These are phyloP conservation scores for Laticauda colubrina DNA, from an alignment of 2,113 vertebrate genomes.

Conservation along the genomic window DNA sequence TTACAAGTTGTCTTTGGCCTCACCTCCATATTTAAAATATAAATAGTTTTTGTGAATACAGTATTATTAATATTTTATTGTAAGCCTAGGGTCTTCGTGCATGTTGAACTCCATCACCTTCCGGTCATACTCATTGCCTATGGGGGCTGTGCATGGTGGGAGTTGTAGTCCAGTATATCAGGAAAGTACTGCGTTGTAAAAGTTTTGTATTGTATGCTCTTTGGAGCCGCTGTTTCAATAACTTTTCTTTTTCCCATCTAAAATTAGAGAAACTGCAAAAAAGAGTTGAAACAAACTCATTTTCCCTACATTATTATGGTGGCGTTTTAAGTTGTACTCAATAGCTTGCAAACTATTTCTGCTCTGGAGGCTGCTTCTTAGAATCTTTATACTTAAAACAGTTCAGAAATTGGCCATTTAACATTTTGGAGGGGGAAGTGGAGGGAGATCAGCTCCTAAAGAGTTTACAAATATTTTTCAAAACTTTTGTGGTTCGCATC, in stretches of 20 bases:
- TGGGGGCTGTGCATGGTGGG: not conserved
- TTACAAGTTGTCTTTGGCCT: not conserved
- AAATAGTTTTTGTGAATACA: slow-evolving; percentile 21
- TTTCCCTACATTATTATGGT: not conserved
- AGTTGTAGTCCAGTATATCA: not conserved
- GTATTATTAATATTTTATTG: slow-evolving; percentile 1
- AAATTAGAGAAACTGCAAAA: slow-evolving; percentile 22
- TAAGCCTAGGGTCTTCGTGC: not conserved
- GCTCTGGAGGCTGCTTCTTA: slow-evolving; percentile 12
- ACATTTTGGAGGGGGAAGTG: not conserved
- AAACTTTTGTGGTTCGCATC: not conserved
- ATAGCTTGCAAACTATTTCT: not conserved
- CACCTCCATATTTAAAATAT: slow-evolving; percentile 18
- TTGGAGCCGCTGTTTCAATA: not conserved
- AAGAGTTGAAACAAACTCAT: not conserved
- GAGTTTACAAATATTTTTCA: not conserved
- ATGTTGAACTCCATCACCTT: not conserved
- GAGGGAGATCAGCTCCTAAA: not conserved
- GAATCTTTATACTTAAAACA: slow-evolving; percentile 2
- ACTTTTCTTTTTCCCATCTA: slow-evolving; percentile 36
- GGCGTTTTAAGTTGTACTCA: not conserved
- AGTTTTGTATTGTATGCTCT: not conserved
- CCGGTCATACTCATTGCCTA: not conserved
- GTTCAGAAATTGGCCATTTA: not conserved
- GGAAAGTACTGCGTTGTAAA: not conserved